Percentiles rank a stretch among this genome's conserved stretches.
These are phyloP conservation scores for Brienomyrus longianalis DNA, from an alignment of 2,113 vertebrate genomes.

Conservation along the genomic window DNA sequence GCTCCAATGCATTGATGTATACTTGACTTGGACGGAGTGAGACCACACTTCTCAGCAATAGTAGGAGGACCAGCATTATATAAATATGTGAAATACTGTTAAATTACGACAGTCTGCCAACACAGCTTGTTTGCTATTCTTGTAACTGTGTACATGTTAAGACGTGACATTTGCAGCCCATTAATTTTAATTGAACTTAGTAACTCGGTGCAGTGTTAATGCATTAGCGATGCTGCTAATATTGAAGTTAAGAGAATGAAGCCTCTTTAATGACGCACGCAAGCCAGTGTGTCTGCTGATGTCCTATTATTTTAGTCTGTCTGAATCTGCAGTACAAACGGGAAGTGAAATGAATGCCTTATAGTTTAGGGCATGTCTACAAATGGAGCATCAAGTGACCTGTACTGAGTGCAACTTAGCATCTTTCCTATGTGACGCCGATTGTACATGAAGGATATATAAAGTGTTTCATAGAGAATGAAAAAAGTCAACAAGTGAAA, in stretches of 20 bases:
- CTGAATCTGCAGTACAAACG: not conserved
- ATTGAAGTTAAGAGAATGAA: not conserved
- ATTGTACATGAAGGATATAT: not conserved
- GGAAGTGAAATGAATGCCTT: not conserved
- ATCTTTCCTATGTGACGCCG: not conserved
- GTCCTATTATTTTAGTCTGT: not conserved
- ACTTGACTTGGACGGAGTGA: constrained; percentile 11
- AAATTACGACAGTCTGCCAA: not conserved
- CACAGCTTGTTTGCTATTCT: constrained; percentile 6
- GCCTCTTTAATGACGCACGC: not conserved
- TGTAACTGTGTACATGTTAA: constrained; percentile 4
- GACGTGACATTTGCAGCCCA: constrained; percentile 1
- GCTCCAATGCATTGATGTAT: not conserved
- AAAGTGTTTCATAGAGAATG: not conserved
- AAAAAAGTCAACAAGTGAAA: not conserved
- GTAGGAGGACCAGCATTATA: not conserved
- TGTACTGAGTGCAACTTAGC: not conserved
- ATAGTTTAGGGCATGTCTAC: not conserved
- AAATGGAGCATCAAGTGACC: not conserved
- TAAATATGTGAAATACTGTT: constrained; percentile 13
- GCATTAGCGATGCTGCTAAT: not conserved
- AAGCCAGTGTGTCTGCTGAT: not conserved
- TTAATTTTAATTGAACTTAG: constrained; percentile 9
- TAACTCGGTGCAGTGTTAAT: not conserved
- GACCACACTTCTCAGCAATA: not conserved